A percentile compares a stretch with the other conserved stretches of the same genome.
Conservation (phyloP, 2,888 invertebrate genomes). For the Dynastes hyllus region DNA sequence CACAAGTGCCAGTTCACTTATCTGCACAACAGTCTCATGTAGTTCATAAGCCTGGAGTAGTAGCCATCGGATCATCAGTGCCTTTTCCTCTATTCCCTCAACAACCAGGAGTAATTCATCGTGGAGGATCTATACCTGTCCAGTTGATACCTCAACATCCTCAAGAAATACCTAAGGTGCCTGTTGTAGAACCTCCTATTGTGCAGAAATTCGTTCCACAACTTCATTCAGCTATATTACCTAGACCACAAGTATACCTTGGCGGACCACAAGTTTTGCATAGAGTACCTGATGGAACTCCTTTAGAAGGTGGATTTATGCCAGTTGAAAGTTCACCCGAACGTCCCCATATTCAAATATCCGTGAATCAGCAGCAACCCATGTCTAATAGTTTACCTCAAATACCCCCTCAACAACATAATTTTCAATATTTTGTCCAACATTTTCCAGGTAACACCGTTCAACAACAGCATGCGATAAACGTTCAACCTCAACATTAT, state of each 20-base stretch:
- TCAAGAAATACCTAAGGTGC: constrained; percentile 3
- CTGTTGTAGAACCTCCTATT: constrained; percentile 29
- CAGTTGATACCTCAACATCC: constrained; percentile 18
- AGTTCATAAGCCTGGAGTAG: constrained; percentile 38
- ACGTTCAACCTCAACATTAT: constrained; percentile 21
- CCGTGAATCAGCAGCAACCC: constrained; percentile 25
- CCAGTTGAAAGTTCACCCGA: constrained; percentile 22
- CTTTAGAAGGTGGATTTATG: constrained; percentile 37
- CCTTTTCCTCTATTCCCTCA: constrained; percentile 44
- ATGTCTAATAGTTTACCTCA: background rate
- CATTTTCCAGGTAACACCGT: constrained; percentile 31
- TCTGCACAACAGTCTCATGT: constrained; percentile 32
- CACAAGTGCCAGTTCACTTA: constrained; percentile 49
- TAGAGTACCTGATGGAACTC: background rate
- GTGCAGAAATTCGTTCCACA: constrained; percentile 41
- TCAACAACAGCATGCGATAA: constrained; percentile 33
- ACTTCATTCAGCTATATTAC: constrained; percentile 17
- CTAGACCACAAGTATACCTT: constrained; percentile 35
- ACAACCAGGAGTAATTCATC: constrained; percentile 35
- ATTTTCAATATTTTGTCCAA: constrained; percentile 38
- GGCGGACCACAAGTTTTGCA: constrained; percentile 18
- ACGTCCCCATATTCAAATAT: constrained; percentile 10
- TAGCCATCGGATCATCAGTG: constrained; percentile 45
- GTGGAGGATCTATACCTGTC: background rate
- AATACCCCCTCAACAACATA: constrained; percentile 5